Evolutionary conservation across 2,113 vertebrate genomes (phyloP), one percentile per base, ranked within the genome.

Genomic region (Salvelinus fontinalis): DNA sequence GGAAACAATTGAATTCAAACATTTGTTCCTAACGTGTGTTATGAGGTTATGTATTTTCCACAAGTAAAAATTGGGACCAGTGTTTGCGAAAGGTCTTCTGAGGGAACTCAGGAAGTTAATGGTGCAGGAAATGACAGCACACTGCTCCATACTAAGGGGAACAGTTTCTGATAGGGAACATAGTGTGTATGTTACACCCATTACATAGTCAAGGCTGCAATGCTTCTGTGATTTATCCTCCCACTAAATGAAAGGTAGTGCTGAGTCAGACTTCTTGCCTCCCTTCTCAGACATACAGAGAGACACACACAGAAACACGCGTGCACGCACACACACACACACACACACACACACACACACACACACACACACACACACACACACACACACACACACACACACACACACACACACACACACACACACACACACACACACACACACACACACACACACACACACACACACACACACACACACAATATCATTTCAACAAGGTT

Each of bases 71-170:
- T 3, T 9, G 71, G 85, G 77, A 85, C 71, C 79, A 80, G 83
- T 81, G 67, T 71, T 44, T 73, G 69, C 39, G 54, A 74, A 26
- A 64, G 74, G 0, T 12, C 60, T 34, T 64, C 65, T 39, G 75
- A 79, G 70, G 31, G 34, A 0, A 22, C 31, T 26, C 20, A 31
- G 77, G 60, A 24, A 77, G 70, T 65, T 83, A 82, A 85, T 82
- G 81, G 83, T 68, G 69, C 84, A 77, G 77, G 80, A 87, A 83
- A 85, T 83, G 81, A 87, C 49, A 82, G 71, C 14, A 68, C 70
- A 16, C 60, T 73, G 24, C 66, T 74, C 66, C 5, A 48, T 67
- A 49, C 34, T 9, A 74, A 39, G 20, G 65, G 13, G 27, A 79
- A 22, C 51, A 39, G 0, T 44, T 39, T 67, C 26, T 67, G 24